Evolutionary conservation across 2,797 vertebrate genomes (phyloP).

Genomic region (Oophaga sylvatica): DNA sequence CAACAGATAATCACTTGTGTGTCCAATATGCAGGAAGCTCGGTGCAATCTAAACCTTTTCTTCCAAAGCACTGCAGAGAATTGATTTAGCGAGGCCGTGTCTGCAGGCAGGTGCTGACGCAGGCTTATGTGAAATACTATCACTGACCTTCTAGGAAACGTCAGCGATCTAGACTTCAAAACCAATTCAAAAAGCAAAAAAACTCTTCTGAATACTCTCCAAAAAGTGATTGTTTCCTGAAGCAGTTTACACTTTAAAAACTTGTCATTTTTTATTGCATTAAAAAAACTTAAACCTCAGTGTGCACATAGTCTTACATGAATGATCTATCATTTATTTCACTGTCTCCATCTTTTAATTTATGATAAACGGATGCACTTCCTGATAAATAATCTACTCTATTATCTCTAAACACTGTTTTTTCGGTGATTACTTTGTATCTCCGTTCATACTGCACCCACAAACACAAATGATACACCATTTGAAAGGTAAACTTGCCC

Average conservation of each 20-base stretch:
- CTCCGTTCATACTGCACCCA: no score
- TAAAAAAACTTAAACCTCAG: no score
- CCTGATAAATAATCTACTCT: background rate
- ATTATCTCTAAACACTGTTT: no score
- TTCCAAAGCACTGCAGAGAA: slow-evolving; percentile 29
- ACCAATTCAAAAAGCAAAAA: no score
- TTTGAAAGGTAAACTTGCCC: no score
- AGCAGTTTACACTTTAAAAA: no score
- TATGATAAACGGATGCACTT: slow-evolving; percentile 12
- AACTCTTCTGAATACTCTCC: no score
- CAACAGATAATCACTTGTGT: background rate
- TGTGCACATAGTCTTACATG: no score
- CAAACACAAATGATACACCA: no score
- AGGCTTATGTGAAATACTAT: slow-evolving; percentile 38
- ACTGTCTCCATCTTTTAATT: background rate
- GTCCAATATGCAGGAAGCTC: slow-evolving; percentile 5
- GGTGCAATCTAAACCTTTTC: background rate
- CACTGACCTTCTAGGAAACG: slow-evolving; percentile 44
- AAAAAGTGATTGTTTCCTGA: no score
- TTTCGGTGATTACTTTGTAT: no score
- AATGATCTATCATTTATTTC: background rate
- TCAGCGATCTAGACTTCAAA: slow-evolving; percentile 11
- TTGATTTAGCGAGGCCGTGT: background rate
- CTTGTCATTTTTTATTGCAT: no score
- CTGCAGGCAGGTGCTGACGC: slow-evolving; percentile 33